These are phyloP conservation scores for Fukomys damarensis DNA, from an alignment of 2,113 vertebrate species.

Conservation along the genomic window DNA sequence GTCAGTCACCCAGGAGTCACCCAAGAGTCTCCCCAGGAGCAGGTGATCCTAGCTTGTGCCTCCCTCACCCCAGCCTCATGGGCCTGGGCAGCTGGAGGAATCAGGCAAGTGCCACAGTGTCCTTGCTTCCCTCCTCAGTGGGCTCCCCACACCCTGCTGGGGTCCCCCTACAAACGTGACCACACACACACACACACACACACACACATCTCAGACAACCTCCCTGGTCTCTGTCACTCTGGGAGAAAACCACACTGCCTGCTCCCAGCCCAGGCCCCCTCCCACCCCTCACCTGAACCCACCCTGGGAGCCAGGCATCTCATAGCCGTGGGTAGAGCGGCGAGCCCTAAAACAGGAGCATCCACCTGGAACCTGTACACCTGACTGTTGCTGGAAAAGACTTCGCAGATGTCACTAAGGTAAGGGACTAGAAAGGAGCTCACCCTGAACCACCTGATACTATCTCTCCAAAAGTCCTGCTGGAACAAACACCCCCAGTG, in stretches of 20 bases:
- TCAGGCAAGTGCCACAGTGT: background rate
- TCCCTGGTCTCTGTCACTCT: background rate
- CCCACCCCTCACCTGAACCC: background rate
- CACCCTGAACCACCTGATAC: background rate
- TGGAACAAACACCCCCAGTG: background rate
- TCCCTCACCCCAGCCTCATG: background rate
- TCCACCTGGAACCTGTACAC: background rate
- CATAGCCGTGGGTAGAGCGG: background rate
- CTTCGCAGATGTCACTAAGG: background rate
- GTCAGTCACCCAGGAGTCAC: background rate
- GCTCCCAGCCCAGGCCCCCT: background rate
- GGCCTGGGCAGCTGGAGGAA: background rate
- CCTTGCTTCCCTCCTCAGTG: background rate
- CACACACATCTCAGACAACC: fast-evolving
- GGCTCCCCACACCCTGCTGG: background rate
- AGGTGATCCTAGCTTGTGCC: background rate
- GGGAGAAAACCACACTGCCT: background rate
- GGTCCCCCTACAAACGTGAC: background rate
- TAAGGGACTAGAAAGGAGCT: background rate
- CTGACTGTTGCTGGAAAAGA: background rate
- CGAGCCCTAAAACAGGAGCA: fast-evolving
- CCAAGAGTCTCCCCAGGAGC: too few species aligned
- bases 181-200: background rate
- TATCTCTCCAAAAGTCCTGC: background rate
- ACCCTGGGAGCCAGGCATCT: fast-evolving